Conservation (phyloP, 2,888 invertebrate genomes). For the Diogma glabrata region DNA sequence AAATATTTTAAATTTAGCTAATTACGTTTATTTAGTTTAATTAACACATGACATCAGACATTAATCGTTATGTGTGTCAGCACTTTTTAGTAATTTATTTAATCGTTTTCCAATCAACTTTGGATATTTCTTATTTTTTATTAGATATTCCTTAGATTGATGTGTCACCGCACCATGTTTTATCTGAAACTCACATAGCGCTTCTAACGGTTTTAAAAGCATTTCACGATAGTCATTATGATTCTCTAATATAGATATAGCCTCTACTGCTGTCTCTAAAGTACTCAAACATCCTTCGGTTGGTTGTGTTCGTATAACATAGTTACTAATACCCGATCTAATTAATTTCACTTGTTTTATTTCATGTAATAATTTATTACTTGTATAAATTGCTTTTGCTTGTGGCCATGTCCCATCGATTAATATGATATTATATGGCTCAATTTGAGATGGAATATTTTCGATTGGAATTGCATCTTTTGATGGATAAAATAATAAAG, state of each 20-base stretch:
- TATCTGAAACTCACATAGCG: slow-evolving; percentile 76
- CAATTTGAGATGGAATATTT: slow-evolving; percentile 31
- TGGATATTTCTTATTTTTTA: slow-evolving; percentile 67
- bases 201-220: slow-evolving; percentile 66
- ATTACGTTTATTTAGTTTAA: too few relatives aligned
- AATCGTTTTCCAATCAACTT: slow-evolving; percentile 69
- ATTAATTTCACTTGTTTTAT: slow-evolving; percentile 73
- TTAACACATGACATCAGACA: too few relatives aligned
- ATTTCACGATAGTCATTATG: slow-evolving; percentile 48
- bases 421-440: slow-evolving; percentile 64
- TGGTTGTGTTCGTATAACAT: slow-evolving; percentile 88
- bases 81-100: slow-evolving; percentile 40
- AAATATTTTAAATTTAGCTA: too few relatives aligned
- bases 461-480: slow-evolving; percentile 58
- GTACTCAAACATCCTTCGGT: slow-evolving; percentile 86
- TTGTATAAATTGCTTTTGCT: slow-evolving; percentile 81
- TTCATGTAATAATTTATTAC: slow-evolving; percentile 61
- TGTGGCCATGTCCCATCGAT: slow-evolving; percentile 96
- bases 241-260: slow-evolving; percentile 64
- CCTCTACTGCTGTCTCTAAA: slow-evolving; percentile 72
- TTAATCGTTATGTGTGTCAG: too few relatives aligned
- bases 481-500: slow-evolving; percentile 72
- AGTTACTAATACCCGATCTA: slow-evolving; percentile 62
- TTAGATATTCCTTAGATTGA: slow-evolving; percentile 80
- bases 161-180: slow-evolving; percentile 87